Percentiles rank a stretch among this genome's conserved stretches.
phyloP scores from a whole-genome alignment of 1,140 invertebrate genomes.

The Drosophila yakuba region DNA sequence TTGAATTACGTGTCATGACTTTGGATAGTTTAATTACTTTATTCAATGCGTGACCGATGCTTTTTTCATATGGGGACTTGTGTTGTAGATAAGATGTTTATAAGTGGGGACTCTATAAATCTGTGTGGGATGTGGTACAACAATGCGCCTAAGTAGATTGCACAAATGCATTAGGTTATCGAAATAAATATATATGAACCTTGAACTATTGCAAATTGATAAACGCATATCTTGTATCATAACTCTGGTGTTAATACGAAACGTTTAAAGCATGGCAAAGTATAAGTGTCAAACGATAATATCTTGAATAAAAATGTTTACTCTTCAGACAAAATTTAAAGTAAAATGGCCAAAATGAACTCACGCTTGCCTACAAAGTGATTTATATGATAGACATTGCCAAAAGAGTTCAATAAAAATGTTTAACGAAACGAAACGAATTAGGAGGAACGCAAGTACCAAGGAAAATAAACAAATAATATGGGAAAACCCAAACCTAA shows the following conservation, averaged over 20 bases:
- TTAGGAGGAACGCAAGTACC: conserved; percentile 45
- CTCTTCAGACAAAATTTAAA: conserved; percentile 29
- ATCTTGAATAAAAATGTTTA: conserved; percentile 38
- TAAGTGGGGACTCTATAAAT: conserved; percentile 45
- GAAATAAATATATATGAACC: conserved; percentile 58
- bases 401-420: conserved; percentile 50
- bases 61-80: conserved; percentile 25
- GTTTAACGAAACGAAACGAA: conserved; percentile 47
- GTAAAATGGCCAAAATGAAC: conserved; percentile 41
- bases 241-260: conserved; percentile 70
- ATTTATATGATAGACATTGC: conserved; percentile 42
- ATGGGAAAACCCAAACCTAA: conserved; percentile 32
- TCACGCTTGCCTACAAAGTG: conserved; percentile 48
- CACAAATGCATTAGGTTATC: conserved; percentile 62
- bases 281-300: conserved; percentile 42
- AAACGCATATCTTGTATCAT: conserved; percentile 63
- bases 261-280: conserved; percentile 74
- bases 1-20: conserved; percentile 43
- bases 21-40: conserved; percentile 44
- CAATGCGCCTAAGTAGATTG: conserved; percentile 66
- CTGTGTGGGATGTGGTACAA: conserved; percentile 60
- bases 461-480: conserved; percentile 44
- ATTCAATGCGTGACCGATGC: conserved; percentile 81
- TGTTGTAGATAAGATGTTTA: conserved; percentile 23
- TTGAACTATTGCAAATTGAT: conserved; percentile 68